Percentiles rank a stretch among this genome's conserved stretches.
These are phyloP conservation scores for Phyllostomus hastatus DNA, from an alignment of 2,113 vertebrate genomes.

Conservation along the genomic window DNA sequence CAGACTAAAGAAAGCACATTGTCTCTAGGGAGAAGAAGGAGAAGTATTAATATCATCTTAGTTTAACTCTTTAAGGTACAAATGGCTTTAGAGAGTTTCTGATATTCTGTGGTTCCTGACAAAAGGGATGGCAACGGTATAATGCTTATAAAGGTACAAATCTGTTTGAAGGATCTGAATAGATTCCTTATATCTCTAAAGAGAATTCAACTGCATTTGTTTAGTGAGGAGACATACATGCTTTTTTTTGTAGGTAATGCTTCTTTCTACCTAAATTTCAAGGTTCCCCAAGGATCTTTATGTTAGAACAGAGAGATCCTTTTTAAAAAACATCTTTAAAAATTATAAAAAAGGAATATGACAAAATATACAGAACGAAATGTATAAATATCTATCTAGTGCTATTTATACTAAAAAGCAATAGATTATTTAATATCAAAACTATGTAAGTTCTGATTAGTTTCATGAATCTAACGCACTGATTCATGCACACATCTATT, in stretches of 20 bases:
- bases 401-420: neutral
- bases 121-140: neutral
- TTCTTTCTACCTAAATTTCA: neutral
- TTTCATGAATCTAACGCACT: neutral
- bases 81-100: neutral
- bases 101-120: neutral
- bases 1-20: neutral
- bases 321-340: neutral
- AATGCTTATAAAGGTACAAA: neutral
- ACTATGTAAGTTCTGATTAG: neutral
- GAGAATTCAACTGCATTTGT: neutral
- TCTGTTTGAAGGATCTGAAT: neutral
- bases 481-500: neutral
- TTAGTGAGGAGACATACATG: constrained; percentile 16
- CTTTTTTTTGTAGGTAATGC: neutral
- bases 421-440: neutral
- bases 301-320: neutral
- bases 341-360: neutral
- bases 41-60: neutral
- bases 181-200: constrained; percentile 17
- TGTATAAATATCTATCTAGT: neutral
- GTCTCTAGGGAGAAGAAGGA: neutral
- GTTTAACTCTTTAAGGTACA: neutral
- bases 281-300: neutral
- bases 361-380: neutral